phyloP scores from a whole-genome alignment of 2,888 invertebrate genomes.

The Hypolimnas misippus region DNA sequence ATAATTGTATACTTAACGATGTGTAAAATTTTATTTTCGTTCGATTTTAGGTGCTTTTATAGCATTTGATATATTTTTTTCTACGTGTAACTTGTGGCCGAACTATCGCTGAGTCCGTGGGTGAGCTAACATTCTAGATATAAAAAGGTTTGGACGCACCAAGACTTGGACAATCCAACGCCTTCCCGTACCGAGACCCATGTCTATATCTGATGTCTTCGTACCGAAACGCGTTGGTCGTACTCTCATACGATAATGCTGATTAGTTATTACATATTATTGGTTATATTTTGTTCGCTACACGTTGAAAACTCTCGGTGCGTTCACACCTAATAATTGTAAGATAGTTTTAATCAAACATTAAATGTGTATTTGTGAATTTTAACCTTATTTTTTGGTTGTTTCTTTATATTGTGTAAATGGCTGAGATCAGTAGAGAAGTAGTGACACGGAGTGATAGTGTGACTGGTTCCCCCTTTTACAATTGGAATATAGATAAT shows the following conservation, averaged over 20 bases:
- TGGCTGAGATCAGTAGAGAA: constrained; percentile 77
- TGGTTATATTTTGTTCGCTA: constrained; percentile 33
- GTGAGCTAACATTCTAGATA: constrained; percentile 59
- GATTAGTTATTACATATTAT: constrained; percentile 20
- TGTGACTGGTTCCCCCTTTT: constrained; percentile 81
- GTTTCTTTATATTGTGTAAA: constrained; percentile 82
- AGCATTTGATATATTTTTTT: constrained; percentile 57
- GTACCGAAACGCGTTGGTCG: constrained; percentile 47
- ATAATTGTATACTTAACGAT: constrained; percentile 11
- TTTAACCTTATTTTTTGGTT: constrained; percentile 80
- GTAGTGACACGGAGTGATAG: constrained; percentile 80
- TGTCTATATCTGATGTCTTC: constrained; percentile 45
- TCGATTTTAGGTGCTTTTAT: constrained; percentile 56
- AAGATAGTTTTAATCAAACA: constrained; percentile 78
- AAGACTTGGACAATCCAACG: constrained; percentile 51
- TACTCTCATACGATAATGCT: constrained; percentile 2
- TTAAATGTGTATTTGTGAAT: constrained; percentile 84
- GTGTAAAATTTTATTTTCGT: constrained; percentile 6
- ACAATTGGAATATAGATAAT: constrained; percentile 83
- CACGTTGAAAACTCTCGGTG: constrained; percentile 53
- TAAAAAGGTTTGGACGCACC: constrained; percentile 54
- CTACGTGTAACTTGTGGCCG: constrained; percentile 67
- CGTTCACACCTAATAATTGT: constrained; percentile 62
- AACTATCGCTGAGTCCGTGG: constrained; percentile 70
- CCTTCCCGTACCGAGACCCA: constrained; percentile 52